Evolutionary conservation across 2,113 vertebrate genomes (phyloP).

Genomic region (Hyperopisus bebe): DNA sequence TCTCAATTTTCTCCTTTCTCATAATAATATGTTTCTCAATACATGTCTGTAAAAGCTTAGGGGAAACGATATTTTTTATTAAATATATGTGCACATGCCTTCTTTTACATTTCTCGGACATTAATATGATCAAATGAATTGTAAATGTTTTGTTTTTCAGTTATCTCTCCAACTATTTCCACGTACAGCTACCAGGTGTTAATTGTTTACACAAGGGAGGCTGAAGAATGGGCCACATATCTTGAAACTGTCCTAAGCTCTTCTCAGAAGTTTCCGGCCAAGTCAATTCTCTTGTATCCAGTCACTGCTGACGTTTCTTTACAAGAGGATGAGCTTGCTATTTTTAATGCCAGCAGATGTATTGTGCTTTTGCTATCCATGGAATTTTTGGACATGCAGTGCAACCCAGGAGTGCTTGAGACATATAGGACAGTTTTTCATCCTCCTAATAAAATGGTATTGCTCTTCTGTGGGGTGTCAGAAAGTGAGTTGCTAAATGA

Average conservation of each 20-base stretch:
- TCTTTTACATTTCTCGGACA: background rate
- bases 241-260: slow-evolving; percentile 50
- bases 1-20: background rate
- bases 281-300: slow-evolving; percentile 39
- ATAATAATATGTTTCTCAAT: background rate
- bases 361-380: slow-evolving; percentile 50
- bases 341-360: slow-evolving; percentile 45
- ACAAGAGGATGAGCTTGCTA: slow-evolving; percentile 39
- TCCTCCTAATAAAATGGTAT: slow-evolving; percentile 54
- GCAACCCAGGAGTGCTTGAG: slow-evolving; percentile 25
- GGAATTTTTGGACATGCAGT: slow-evolving; percentile 46
- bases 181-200: slow-evolving; percentile 40
- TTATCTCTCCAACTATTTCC: slow-evolving; percentile 33
- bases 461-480: slow-evolving; percentile 53
- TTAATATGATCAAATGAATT: background rate
- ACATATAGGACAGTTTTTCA: slow-evolving; percentile 44
- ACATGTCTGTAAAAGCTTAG: background rate
- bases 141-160: slow-evolving; percentile 14
- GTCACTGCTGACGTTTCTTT: slow-evolving; percentile 27
- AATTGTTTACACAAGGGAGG: slow-evolving; percentile 56
- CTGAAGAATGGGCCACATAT: slow-evolving; percentile 60
- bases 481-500: slow-evolving; percentile 33
- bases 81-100: background rate
- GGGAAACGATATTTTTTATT: background rate
- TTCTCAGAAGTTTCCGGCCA: slow-evolving; percentile 38